Base-by-base conservation (phyloP, 1,140 invertebrate species). In the Drosophila kepulauana region DNA sequence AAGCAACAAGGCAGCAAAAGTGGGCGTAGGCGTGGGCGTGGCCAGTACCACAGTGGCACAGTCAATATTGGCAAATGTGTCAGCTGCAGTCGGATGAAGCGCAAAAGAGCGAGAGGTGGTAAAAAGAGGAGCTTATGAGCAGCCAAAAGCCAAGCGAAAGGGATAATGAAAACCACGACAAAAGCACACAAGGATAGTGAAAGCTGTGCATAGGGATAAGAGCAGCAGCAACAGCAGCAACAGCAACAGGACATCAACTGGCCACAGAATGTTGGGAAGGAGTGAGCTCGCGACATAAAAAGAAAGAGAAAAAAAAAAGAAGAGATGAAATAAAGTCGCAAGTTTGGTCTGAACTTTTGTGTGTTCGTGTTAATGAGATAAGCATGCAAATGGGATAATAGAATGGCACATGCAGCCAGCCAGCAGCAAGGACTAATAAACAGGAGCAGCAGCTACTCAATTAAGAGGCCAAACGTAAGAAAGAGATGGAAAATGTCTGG, bases 11-110 rank as follows among this genome's bases (percentile, higher is more conserved):
- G 20, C 38, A 54, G 28, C 33, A 25, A 28, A 28, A 6, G 41
- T 33, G 20, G n/a, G 30, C 10, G 58, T 15, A 30, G 33, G 7
- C 16, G 15, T 20, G 25, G 43, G 10, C 8, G 28, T 35, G 57
- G 10, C 7, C 61, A 13, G 48, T 41, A 65, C 61, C 77, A 80
- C 67, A 85, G 48, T 41, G 67, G 64, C 77, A 80, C 67, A 85
- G 85, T 88, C 85, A 89, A 88, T 88, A 88, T 88, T 88, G 81
- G 81, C 81, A 71, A 89, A 88, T 88, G 85, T 84, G 84, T 89
- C 84, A 75, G 80, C 73, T 88, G 84, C 84, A 88, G 67, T 71
- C 65, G 38, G 64, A 30, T 25, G 20, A 25, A 8, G 35, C 7
- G 35, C 33, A 38, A 10, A 10, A 10, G 52, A 41, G 10, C n/a